A percentile compares a stretch with the other conserved stretches of the same genome.
phyloP scores from a whole-genome alignment of 2,888 invertebrate species.

The Pachycephus smyrnensis region DNA sequence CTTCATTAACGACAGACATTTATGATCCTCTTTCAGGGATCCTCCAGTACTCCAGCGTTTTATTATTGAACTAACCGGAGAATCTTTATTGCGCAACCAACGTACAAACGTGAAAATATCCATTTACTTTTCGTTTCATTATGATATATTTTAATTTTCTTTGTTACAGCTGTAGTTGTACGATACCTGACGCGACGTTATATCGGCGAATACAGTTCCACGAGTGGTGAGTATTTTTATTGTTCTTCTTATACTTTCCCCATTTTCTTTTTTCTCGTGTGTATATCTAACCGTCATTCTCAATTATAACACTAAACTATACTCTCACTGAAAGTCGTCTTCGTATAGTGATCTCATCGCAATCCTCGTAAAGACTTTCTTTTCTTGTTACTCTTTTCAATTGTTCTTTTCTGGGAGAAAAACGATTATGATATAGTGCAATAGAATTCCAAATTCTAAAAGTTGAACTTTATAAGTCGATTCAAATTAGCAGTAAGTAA shows the following conservation, averaged over 20 bases:
- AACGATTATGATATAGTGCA: background rate
- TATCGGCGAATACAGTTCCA: slow-evolving; percentile 85
- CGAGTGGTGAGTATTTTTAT: slow-evolving; percentile 75
- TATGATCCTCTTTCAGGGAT: background rate
- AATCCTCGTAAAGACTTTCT: background rate
- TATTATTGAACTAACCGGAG: background rate
- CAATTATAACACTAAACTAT: background rate
- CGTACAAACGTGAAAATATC: background rate
- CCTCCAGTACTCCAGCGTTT: background rate
- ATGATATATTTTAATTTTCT: slow-evolving; percentile 34
- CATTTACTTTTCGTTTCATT: slow-evolving; percentile 6
- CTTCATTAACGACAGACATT: background rate
- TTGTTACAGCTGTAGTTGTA: slow-evolving; percentile 82
- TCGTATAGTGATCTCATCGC: background rate
- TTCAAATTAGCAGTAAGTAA: background rate
- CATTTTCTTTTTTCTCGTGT: background rate
- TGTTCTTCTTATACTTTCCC: background rate
- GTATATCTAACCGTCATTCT: too few species aligned
- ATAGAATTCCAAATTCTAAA: background rate
- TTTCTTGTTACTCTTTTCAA: background rate
- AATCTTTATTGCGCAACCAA: background rate
- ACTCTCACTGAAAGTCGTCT: background rate
- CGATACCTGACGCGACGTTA: slow-evolving; percentile 83
- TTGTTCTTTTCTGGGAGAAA: background rate
- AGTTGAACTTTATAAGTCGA: background rate